These are phyloP conservation scores for Nomada fucata DNA, from an alignment of 2,888 invertebrate genomes.

Conservation along the genomic window DNA sequence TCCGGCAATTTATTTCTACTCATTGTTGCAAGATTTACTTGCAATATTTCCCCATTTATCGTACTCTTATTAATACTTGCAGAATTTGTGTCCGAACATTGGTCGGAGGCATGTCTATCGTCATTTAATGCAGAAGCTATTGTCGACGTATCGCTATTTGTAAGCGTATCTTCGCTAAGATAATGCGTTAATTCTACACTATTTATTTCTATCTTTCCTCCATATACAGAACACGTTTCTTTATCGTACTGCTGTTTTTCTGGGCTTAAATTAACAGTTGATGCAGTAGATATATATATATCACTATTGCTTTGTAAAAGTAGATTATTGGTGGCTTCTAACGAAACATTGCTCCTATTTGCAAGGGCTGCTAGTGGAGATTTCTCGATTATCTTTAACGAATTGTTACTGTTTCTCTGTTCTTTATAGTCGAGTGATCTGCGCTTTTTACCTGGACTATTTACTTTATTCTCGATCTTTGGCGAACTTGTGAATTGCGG, in stretches of 20 bases:
- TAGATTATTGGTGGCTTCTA: conserved; percentile 44
- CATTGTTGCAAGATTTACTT: not conserved
- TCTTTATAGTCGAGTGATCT: conserved; percentile 22
- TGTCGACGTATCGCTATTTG: conserved; percentile 30
- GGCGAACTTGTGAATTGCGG: conserved; percentile 76
- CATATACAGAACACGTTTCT: conserved; percentile 37
- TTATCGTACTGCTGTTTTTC: conserved; percentile 41
- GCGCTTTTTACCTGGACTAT: not conserved
- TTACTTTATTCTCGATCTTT: conserved; percentile 26
- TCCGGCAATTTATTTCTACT: not conserved
- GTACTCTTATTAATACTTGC: not conserved
- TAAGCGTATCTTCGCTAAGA: conserved; percentile 42
- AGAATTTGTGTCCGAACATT: not conserved
- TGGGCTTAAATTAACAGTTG: not conserved
- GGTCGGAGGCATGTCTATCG: not conserved
- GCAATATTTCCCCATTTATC: not conserved
- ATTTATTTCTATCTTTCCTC: conserved; percentile 19
- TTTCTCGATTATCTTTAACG: conserved; percentile 2
- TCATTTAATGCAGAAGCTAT: not conserved
- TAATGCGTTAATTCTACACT: conserved; percentile 39
- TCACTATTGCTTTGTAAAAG: conserved; percentile 47
- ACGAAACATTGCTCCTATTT: conserved; percentile 21
- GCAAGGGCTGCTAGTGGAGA: not conserved
- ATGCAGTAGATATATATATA: conserved; percentile 28
- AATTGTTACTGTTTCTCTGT: conserved; percentile 1